Base-by-base conservation (phyloP, 2,797 vertebrate species). In the Meriones psammophilus region DNA sequence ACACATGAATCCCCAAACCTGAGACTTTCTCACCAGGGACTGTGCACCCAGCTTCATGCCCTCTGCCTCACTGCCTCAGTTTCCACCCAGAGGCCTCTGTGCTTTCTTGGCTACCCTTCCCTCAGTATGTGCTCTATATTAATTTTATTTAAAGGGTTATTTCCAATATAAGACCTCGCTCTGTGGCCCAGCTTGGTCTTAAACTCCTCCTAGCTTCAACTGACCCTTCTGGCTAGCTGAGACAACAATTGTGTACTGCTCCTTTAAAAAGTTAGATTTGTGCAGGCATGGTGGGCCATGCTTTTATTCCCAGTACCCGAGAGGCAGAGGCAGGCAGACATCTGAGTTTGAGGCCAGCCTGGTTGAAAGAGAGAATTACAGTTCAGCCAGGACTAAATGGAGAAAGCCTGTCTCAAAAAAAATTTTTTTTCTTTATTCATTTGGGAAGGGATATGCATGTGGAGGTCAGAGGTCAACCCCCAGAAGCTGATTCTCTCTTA, bases 241-340 rank as follows among this genome's bases (percentile, higher is more conserved):
- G 28, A 13, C 15, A 9, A 22, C 28, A 12, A 12, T 28, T 28
- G 17, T 13, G 5, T 28, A 42, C 7, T 10, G 13, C 42, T 26
- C 30, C 42, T 62, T 83, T 66, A 46, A 6, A 46, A 66, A 46
- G 28, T 66, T 56, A 68, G 8, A 68, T 68, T 33, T 85, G 42
- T 85, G 42, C 18, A 64, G 26, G 26, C 26, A 46, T 30, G 30
- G 28, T 46, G 28, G 39, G 0, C 0, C 9, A 1, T 1, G 1
- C 8, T 28, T 46, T 84, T 46, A 7, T 20, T 66, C 81, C 17
- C 39, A 84, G 81, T 1, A 46, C 39, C 46, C 1, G 3, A 9
- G 39, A 84, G 62, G 81, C 62, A 66, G 81, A 84, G 60, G 15
- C 9, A 46, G 39, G 36, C 26, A 26, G 60, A 42, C 64, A 36